Conservation (phyloP, 1,140 invertebrate genomes). For the Streblospio benedicti region DNA sequence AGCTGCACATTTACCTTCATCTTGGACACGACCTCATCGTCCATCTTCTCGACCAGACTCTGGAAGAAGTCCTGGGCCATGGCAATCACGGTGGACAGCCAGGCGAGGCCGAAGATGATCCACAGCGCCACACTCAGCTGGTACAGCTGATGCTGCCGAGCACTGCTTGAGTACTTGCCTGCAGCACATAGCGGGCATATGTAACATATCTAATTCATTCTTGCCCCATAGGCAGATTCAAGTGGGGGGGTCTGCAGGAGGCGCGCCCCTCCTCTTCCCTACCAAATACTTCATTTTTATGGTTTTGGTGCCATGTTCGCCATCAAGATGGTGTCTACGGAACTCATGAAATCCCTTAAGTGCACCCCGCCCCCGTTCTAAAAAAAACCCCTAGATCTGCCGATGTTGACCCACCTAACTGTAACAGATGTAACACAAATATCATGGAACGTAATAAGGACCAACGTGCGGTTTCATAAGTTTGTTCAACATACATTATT, state of each 20-base stretch:
- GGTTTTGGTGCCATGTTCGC: background rate
- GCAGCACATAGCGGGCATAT: background rate
- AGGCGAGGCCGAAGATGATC: background rate
- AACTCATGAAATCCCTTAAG: too few relatives aligned
- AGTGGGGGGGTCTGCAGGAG: background rate
- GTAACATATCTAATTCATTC: background rate
- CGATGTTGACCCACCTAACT: background rate
- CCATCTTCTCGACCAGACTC: background rate
- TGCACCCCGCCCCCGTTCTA: too few relatives aligned
- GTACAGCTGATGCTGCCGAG: too few relatives aligned
- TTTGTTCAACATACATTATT: too few relatives aligned
- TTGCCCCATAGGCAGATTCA: background rate
- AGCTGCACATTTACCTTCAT: too few relatives aligned
- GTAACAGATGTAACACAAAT: background rate
- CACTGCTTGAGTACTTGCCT: too few relatives aligned
- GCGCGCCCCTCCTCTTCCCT: too few relatives aligned
- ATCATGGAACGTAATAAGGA: background rate
- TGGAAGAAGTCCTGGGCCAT: background rate
- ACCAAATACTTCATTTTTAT: background rate
- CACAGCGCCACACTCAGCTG: background rate
- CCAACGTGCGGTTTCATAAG: background rate
- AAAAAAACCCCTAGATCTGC: background rate
- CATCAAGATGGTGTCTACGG: background rate
- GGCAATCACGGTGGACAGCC: background rate
- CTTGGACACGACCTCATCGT: background rate